A percentile compares a stretch with the other conserved stretches of the same genome.
These are phyloP conservation scores for Lordiphosa collinella DNA, from an alignment of 1,140 invertebrate species.

Conservation along the genomic window DNA sequence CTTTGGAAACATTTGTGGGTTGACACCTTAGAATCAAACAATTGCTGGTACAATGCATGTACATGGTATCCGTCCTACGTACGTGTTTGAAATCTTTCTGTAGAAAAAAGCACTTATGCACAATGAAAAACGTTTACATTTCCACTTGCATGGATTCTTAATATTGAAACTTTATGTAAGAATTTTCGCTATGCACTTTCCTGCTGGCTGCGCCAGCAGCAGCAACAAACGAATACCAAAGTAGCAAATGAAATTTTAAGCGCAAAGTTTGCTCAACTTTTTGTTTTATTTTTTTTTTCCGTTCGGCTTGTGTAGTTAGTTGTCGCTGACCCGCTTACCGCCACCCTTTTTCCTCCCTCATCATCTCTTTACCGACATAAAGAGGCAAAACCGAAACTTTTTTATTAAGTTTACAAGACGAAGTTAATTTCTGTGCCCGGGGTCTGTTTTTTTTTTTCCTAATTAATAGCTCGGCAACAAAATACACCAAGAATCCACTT, in stretches of 20 bases:
- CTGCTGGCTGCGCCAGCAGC: background rate
- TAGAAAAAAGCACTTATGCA: background rate
- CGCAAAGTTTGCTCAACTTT: conserved; percentile 38
- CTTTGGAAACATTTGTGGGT: too few species aligned
- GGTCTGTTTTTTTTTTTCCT: conserved; percentile 30
- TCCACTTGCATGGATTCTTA: conserved; percentile 27
- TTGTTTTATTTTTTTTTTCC: conserved; percentile 5
- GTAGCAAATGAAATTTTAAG: conserved; percentile 43
- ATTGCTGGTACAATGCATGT: too few species aligned
- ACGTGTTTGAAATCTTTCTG: background rate
- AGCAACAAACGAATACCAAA: conserved; percentile 29
- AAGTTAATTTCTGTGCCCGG: conserved; percentile 59
- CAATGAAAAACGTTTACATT: conserved; percentile 36
- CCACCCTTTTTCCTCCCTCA: too few species aligned
- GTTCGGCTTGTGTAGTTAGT: background rate
- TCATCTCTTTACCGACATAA: background rate
- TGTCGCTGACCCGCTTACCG: background rate
- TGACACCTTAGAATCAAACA: too few species aligned
- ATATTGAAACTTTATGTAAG: background rate
- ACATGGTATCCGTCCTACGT: too few species aligned
- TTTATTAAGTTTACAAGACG: conserved; percentile 65
- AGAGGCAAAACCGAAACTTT: conserved; percentile 43
- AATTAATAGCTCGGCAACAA: conserved; percentile 52
- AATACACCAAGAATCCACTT: conserved; percentile 37
- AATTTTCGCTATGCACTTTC: conserved; percentile 26